phyloP scores from a whole-genome alignment of 2,113 vertebrate genomes.

The Amblyopsis rosae region DNA sequence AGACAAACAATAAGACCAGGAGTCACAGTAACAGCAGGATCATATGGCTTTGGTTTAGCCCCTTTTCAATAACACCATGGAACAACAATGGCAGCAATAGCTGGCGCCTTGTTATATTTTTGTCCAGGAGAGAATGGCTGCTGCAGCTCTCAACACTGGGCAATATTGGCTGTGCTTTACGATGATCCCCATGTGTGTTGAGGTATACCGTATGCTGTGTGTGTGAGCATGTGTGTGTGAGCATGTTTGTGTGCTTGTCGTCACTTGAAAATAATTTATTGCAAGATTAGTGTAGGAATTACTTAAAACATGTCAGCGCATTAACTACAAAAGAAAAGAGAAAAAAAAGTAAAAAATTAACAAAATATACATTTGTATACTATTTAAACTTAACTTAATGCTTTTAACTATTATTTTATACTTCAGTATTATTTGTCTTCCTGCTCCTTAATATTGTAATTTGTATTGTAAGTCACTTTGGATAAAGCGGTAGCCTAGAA shows the following conservation, averaged over 20 bases:
- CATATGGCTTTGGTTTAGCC: conserved; percentile 27
- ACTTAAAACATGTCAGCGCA: too few relatives aligned
- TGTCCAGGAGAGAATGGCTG: conserved; percentile 1
- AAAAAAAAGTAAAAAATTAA: background rate
- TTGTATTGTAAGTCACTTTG: too few relatives aligned
- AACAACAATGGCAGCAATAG: background rate
- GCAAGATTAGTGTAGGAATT: too few relatives aligned
- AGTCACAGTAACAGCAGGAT: conserved; percentile 45
- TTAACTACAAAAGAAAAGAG: background rate
- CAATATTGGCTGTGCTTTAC: background rate
- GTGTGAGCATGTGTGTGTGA: background rate
- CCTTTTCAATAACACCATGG: conserved; percentile 6
- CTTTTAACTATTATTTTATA: background rate
- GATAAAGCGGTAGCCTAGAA: too few relatives aligned
- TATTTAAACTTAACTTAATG: background rate
- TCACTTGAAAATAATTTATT: background rate
- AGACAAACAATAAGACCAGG: conserved; percentile 37
- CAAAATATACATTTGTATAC: too few relatives aligned
- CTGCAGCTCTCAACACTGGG: background rate
- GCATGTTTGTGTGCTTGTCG: background rate
- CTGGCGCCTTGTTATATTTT: conserved; percentile 1
- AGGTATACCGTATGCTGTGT: background rate
- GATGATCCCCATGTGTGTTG: background rate
- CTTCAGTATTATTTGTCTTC: too few relatives aligned
- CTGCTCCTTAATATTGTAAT: too few relatives aligned